A percentile compares a stretch with the other conserved stretches of the same genome.
Conservation (phyloP, 2,797 vertebrate genomes). For the Peromyscus eremicus region DNA sequence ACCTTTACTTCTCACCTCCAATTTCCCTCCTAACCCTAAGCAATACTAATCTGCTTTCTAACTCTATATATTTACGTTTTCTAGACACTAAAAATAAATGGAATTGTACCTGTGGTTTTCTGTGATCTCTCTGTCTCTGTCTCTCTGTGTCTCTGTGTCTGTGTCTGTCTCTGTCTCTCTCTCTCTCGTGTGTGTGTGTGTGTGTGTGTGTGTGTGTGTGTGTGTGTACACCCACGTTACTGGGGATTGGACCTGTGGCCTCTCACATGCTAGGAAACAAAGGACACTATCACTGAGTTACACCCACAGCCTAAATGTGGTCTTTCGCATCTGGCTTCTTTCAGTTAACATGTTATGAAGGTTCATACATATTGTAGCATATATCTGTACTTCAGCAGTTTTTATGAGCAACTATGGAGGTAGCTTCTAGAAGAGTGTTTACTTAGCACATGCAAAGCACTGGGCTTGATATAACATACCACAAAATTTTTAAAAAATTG, state of each 20-base stretch:
- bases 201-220: not conserved
- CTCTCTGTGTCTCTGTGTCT: not conserved
- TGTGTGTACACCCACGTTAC: not conserved
- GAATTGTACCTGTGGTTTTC: not conserved
- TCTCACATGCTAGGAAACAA: not conserved
- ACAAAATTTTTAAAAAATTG: not conserved
- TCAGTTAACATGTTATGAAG: not conserved
- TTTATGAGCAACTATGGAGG: not conserved
- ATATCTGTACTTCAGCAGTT: not conserved
- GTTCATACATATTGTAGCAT: not conserved
- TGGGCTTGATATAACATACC: not conserved
- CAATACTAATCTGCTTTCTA: constrained; percentile 20
- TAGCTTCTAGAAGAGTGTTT: not conserved
- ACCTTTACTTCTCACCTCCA: not conserved
- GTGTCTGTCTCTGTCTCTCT: not conserved
- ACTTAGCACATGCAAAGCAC: not conserved
- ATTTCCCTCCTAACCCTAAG: not conserved
- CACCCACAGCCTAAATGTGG: not conserved
- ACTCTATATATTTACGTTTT: not conserved
- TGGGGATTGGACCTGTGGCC: not conserved
- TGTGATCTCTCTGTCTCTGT: not conserved
- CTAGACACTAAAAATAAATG: not conserved
- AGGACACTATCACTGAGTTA: not conserved
- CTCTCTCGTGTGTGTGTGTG: not conserved
- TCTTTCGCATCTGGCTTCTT: not conserved